These are phyloP conservation scores for Hydropotes inermis DNA, from an alignment of 2,113 vertebrate genomes.

Conservation along the genomic window DNA sequence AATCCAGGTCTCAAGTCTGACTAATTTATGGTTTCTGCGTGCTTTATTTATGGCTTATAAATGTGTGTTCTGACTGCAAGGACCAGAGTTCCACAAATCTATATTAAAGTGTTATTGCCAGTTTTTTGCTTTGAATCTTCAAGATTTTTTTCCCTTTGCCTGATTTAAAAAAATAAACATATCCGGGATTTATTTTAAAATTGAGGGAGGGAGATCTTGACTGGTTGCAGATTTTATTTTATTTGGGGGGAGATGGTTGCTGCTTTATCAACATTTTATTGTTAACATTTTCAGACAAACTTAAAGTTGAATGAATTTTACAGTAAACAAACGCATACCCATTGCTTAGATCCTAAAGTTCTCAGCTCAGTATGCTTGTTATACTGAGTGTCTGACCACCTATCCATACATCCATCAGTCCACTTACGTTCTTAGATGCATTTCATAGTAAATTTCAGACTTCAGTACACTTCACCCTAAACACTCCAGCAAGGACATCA, in stretches of 20 bases:
- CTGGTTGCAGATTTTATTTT: not conserved
- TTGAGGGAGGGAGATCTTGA: not conserved
- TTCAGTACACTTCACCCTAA: not conserved
- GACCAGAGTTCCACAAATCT: slow-evolving; percentile 89
- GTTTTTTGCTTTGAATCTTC: slow-evolving; percentile 82
- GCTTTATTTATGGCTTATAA: slow-evolving; percentile 99
- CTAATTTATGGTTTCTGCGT: slow-evolving; percentile 95
- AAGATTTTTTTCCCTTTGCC: not conserved
- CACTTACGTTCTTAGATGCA: not conserved
- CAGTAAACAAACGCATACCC: not conserved
- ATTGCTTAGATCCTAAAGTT: not conserved
- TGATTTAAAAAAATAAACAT: slow-evolving; percentile 24
- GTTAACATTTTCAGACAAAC: not conserved
- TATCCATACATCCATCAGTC: not conserved
- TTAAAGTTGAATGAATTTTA: not conserved
- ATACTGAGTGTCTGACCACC: not conserved
- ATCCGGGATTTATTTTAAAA: not conserved
- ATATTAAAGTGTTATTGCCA: slow-evolving; percentile 97
- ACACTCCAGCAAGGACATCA: not conserved
- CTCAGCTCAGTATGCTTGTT: not conserved
- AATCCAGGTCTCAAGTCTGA: slow-evolving; percentile 83
- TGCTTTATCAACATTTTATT: slow-evolving; percentile 2
- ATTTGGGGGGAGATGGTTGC: not conserved
- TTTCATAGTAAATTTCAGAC: not conserved
- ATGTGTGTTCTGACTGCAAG: slow-evolving; percentile 94